These are phyloP conservation scores for Eupithecia subumbrata DNA, from an alignment of 2,888 invertebrate species.

Conservation along the genomic window DNA sequence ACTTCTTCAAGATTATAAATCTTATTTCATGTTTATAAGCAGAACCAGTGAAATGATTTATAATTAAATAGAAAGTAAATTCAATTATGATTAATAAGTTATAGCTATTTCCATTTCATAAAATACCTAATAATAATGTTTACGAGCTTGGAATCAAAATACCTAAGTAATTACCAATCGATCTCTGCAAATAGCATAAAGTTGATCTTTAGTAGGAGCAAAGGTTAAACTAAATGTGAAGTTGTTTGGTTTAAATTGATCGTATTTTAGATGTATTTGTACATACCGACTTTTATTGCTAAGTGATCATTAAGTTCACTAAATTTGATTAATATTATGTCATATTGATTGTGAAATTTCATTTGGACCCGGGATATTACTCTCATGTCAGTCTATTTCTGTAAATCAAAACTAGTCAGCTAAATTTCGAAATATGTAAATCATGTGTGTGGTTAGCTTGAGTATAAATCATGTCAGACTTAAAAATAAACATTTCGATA, in stretches of 20 bases:
- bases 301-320: background rate
- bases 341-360: conserved; percentile 5
- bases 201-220: conserved; percentile 60
- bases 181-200: conserved; percentile 53
- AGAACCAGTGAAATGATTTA: background rate
- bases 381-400: background rate
- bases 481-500: conserved; percentile 47
- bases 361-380: background rate
- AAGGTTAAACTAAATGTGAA: conserved; percentile 45
- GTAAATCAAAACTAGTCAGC: background rate
- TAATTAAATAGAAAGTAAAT: background rate
- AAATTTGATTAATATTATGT: background rate
- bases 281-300: conserved; percentile 20
- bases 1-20: background rate
- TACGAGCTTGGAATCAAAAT: conserved; percentile 48
- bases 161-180: conserved; percentile 51
- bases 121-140: conserved; percentile 20
- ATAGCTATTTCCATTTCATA: background rate
- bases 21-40: background rate
- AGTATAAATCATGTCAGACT: conserved; percentile 51
- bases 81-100: background rate
- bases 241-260: conserved; percentile 35
- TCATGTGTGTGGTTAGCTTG: conserved; percentile 17
- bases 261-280: conserved; percentile 35
- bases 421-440: conserved; percentile 6